phyloP scores from a whole-genome alignment of 2,797 vertebrate species.

The Betta splendens region DNA sequence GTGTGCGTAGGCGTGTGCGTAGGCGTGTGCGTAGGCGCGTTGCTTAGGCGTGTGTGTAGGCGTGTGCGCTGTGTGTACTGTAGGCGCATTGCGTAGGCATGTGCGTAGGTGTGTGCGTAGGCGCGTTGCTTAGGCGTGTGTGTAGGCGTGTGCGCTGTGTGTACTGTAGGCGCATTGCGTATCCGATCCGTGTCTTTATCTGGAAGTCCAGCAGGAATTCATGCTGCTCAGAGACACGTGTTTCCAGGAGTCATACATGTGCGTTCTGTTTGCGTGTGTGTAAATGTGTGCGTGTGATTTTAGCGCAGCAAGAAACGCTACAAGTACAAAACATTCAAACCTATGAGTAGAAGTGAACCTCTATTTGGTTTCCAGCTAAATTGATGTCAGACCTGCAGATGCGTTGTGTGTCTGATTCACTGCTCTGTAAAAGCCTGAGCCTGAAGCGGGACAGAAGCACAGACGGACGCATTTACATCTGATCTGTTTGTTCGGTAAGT shows the following conservation, averaged over 20 bases:
- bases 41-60: not conserved
- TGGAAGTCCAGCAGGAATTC: constrained; percentile 19
- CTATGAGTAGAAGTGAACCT: no score
- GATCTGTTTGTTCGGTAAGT: no score
- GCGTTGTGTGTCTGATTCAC: no score
- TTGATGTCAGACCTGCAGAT: no score
- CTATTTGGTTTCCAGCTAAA: no score
- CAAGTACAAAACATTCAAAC: no score
- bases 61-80: constrained; percentile 3
- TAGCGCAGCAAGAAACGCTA: no score
- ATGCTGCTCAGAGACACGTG: constrained; percentile 26
- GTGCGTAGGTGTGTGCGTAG: not conserved
- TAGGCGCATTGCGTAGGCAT: constrained; percentile 11
- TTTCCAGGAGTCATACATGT: constrained; percentile 18
- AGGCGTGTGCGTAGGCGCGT: not conserved
- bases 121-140: not conserved
- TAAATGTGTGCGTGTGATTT: not conserved
- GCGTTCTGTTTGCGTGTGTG: constrained; percentile 1
- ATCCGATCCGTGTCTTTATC: constrained; percentile 28
- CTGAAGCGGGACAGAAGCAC: no score
- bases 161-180: not conserved
- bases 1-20: no score
- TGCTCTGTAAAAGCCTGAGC: no score
- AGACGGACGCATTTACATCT: no score
- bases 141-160: constrained; percentile 11